phyloP scores from a whole-genome alignment of 2,113 vertebrate genomes.

The Istiophorus platypterus region DNA sequence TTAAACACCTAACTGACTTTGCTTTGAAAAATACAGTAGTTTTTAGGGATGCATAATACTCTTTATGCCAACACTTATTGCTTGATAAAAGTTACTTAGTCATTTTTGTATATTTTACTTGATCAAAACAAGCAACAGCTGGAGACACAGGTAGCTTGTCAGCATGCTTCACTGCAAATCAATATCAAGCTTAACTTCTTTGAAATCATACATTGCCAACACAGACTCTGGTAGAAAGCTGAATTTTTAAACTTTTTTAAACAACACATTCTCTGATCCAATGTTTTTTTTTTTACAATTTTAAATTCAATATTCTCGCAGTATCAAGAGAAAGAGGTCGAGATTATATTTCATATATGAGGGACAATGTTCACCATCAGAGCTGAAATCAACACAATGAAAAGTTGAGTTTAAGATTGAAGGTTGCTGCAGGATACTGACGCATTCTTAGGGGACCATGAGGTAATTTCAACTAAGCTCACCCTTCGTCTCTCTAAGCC shows the following conservation, averaged over 20 bases:
- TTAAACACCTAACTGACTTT: not conserved
- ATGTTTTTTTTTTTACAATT: not conserved
- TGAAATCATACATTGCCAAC: not conserved
- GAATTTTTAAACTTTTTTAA: not conserved
- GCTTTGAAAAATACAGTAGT: not conserved
- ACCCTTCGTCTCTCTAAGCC: not conserved
- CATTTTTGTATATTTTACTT: slow-evolving; percentile 4
- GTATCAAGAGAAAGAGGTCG: slow-evolving; percentile 9
- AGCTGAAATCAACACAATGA: slow-evolving; percentile 8
- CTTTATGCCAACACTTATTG: not conserved
- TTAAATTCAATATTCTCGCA: not conserved
- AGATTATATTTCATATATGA: not conserved
- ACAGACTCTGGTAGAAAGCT: not conserved
- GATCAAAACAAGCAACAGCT: not conserved
- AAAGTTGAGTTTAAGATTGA: not conserved
- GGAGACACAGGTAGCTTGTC: not conserved
- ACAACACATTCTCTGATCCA: not conserved
- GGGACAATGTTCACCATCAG: not conserved
- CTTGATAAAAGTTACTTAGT: not conserved
- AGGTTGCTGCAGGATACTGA: slow-evolving; percentile 10
- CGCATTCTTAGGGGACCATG: slow-evolving; percentile 1
- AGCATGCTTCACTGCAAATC: not conserved
- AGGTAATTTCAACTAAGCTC: slow-evolving; percentile 2
- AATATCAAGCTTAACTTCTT: slow-evolving; percentile 2
- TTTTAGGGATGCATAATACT: not conserved